Conservation (phyloP, 35 echinoderm and acorn worm species). For the Holothuria glaberrima region DNA sequence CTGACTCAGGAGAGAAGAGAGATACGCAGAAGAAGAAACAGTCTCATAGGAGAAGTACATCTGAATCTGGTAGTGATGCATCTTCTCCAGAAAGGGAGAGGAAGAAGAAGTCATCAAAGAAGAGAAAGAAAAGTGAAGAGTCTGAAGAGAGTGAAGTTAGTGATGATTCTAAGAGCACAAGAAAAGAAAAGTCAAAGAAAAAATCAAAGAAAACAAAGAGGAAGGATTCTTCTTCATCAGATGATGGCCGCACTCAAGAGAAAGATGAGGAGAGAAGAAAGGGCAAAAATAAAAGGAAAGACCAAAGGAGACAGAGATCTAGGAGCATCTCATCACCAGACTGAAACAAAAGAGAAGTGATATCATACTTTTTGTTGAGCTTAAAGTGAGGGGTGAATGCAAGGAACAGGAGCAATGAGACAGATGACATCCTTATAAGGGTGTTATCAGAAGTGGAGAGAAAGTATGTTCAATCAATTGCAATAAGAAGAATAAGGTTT, state of each 20-base stretch:
- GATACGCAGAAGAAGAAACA: too few species aligned
- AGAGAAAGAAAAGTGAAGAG: background rate
- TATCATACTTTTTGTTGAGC: too few species aligned
- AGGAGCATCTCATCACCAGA: constrained; percentile 17
- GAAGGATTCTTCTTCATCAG: background rate
- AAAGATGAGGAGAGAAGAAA: background rate
- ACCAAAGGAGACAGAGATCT: constrained; percentile 8
- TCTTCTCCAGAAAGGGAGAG: background rate
- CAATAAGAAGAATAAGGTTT: too few species aligned
- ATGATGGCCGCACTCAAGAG: background rate
- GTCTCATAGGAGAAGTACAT: background rate
- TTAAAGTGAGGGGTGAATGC: too few species aligned
- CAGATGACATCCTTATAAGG: too few species aligned
- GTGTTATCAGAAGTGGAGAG: too few species aligned
- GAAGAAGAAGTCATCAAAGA: background rate
- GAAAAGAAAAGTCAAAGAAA: background rate
- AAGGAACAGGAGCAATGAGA: too few species aligned
- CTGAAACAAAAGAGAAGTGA: too few species aligned
- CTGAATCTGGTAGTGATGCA: background rate
- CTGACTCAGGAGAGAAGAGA: too few species aligned
- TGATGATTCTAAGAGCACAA: background rate
- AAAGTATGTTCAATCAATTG: too few species aligned
- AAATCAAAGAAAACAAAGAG: background rate
- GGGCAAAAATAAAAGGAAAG: background rate
- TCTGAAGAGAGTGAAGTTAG: constrained; percentile 2